Evolutionary conservation across 2,888 invertebrate species (phyloP), one percentile per base, ranked within the genome.

Genomic region (Platerodrilus igneus): DNA sequence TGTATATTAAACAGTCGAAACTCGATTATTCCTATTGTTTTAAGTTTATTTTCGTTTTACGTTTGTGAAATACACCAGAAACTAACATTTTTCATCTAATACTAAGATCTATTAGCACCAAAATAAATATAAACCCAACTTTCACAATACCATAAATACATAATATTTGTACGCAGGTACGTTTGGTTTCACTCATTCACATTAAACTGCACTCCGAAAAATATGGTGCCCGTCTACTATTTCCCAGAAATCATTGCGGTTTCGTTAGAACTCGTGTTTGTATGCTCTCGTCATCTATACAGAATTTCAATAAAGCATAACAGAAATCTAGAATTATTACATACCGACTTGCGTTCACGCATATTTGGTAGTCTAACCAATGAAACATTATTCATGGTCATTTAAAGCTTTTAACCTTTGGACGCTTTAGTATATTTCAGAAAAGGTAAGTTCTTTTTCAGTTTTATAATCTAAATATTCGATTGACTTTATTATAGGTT

Each of bases 191-290:
- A 49, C 45, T 54, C 55, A 58, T 66, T 70, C 68, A 67, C 71
- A 68, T 70, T 68, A 71, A 63, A 61, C 58, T 69, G 66, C 68
- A 67, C 71, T 71, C 70, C 69, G 70, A 71, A 73, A 73, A 73
- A 73, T 70, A 70, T 74, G 73, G 74, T 73, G 73, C 70, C 72
- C 71, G 69, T 73, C 62, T 55, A 67, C 66, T 64, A 69, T 69
- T n/a, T 71, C 72, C 74, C 74, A 72, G 69, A 71, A 74, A 68
- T 66, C 71, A 63, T 69, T 69, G 70, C 71, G 69, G 59, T 33
- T 26, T 27, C 29, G 16, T 28, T 28, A n/a, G n/a, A n/a, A n/a
- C n/a, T 28, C 18, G 28, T 28, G 16, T 28, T 21, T 4, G 10
- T 17, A n/a, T 28, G 7, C 15, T 15, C 2, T 4, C 28, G 28